These are phyloP conservation scores for Mylabris sibirica DNA, from an alignment of 2,888 invertebrate species.

Conservation along the genomic window DNA sequence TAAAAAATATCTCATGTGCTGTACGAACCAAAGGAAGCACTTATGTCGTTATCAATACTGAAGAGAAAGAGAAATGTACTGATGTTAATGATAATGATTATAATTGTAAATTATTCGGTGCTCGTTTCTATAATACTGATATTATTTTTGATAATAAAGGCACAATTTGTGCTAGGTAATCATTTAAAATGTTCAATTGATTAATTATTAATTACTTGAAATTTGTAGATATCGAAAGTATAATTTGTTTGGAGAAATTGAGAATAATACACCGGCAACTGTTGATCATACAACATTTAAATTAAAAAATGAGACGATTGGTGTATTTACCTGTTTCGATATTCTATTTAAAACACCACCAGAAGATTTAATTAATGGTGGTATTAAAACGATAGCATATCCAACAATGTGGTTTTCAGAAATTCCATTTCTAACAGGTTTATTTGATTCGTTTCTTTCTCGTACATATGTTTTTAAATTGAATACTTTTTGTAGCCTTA, in stretches of 20 bases:
- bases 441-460: slow-evolving; percentile 42
- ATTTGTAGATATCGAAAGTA: slow-evolving; percentile 54
- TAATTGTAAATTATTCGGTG: slow-evolving; percentile 63
- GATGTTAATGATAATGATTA: slow-evolving; percentile 15
- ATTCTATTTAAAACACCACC: slow-evolving; percentile 77
- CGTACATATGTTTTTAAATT: too few species aligned
- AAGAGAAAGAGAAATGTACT: slow-evolving; percentile 69
- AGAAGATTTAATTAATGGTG: slow-evolving; percentile 60
- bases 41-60: slow-evolving; percentile 76
- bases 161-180: slow-evolving; percentile 71
- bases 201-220: slow-evolving; percentile 9
- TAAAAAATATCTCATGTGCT: slow-evolving; percentile 68
- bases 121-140: slow-evolving; percentile 76
- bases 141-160: slow-evolving; percentile 80
- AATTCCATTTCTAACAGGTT: slow-evolving; percentile 76
- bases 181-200: background rate
- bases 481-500: slow-evolving; percentile 61
- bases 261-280: slow-evolving; percentile 60
- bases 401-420: slow-evolving; percentile 85
- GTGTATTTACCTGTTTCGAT: slow-evolving; percentile 85
- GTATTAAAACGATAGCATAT: slow-evolving; percentile 69
- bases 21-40: slow-evolving; percentile 64
- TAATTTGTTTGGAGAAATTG: slow-evolving; percentile 53
- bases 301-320: slow-evolving; percentile 82
- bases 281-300: slow-evolving; percentile 70